Percentiles rank a stretch among this genome's conserved stretches.
These are phyloP conservation scores for Brachionus calyciflorus DNA, from an alignment of 1,140 invertebrate genomes.

Conservation along the genomic window DNA sequence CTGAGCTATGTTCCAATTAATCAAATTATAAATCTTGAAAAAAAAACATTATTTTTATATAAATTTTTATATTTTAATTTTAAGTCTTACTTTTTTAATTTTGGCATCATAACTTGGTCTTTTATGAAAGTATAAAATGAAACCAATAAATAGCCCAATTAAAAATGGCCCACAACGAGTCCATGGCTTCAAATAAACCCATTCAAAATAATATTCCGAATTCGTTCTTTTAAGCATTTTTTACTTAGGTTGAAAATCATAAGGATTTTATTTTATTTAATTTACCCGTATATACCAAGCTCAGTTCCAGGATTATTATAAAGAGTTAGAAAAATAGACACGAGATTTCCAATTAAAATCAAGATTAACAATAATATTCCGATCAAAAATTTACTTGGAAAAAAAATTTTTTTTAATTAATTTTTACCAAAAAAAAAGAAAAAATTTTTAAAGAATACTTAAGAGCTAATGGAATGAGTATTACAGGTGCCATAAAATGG, in stretches of 20 bases:
- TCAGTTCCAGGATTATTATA: slow-evolving; percentile 32
- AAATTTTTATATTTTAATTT: background rate
- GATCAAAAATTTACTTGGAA: slow-evolving; percentile 10
- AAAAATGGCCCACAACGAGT: slow-evolving; percentile 63
- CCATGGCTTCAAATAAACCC: slow-evolving; percentile 76
- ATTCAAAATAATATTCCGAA: slow-evolving; percentile 54
- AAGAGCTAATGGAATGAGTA: slow-evolving; percentile 56
- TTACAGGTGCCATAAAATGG: slow-evolving; percentile 69
- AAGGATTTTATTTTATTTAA: background rate
- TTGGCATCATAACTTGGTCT: background rate
- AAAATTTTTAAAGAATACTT: background rate
- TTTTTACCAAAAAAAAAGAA: background rate
- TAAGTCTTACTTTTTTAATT: background rate
- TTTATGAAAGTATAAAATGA: slow-evolving; percentile 48
- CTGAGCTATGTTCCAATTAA: slow-evolving; percentile 15
- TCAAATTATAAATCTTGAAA: slow-evolving; percentile 17
- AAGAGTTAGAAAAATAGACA: background rate
- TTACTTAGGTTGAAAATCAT: background rate
- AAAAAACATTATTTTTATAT: background rate
- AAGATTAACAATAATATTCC: background rate
- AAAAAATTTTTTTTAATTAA: too few species aligned
- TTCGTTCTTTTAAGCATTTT: background rate
- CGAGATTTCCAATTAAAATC: background rate
- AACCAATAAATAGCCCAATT: slow-evolving; percentile 62
- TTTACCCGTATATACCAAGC: slow-evolving; percentile 6